Base-by-base conservation (phyloP, 2,113 vertebrate species). In the Cololabis saira region DNA sequence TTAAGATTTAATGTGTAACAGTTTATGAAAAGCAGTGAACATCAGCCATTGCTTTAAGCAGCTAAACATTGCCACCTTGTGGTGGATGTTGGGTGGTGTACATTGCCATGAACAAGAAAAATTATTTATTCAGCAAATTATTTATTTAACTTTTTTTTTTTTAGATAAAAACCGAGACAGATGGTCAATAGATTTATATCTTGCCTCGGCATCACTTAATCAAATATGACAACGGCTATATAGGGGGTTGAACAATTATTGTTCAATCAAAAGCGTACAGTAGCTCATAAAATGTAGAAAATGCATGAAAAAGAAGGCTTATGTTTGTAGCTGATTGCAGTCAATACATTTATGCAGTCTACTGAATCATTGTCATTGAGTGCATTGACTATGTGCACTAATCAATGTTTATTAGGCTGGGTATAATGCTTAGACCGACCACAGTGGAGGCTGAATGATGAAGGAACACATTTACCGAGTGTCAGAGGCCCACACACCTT, bases 321-420 rank as follows among this genome's bases (percentile, higher is more conserved):
- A 71, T 69, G 73, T 79, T 75, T 81, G 24, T 60, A 76, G 76
- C 71, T 75, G 80, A 86, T 82, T 84, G 76, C 58, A 69, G 84
- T 92, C 87, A 51, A 90, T 92, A 87, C 77, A 88, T 86, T 87
- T 82, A 86, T 89, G 84, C 89, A 88, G 82, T 21, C 77, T 57
- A 83, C 87, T 92, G 79, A 89, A 90, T 92, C 90, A 90, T 90
- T 92, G 90, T 90, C 90, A 88, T 90, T 83, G 89, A 90, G 85
- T 77, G 79, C 74, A 91, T 91, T 88, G 90, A 90, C 90, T 90
- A 89, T 82, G 81, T 65, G 43, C 43, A 69, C 76, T 90, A 87
- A 90, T 90, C 90, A 89, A 91, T 91, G 83, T 82, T 81, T 84
- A 86, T 86, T 85, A 87, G 71, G 49, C 61, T 76, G 74, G 74